Evolutionary conservation across 2,113 vertebrate genomes (phyloP).

Genomic region (Benitochromis conjunctus): DNA sequence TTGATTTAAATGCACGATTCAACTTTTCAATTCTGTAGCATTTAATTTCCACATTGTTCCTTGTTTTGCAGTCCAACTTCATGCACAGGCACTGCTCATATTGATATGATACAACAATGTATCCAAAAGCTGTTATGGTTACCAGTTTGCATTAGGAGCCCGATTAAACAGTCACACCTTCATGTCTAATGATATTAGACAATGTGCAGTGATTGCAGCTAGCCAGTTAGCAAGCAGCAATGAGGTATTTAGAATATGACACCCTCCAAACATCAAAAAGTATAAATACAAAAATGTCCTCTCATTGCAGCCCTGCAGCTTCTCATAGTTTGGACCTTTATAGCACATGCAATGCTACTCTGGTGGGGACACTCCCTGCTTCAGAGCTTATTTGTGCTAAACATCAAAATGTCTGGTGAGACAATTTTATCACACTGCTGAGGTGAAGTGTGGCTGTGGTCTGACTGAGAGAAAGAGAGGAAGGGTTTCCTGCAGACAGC

Average conservation of each 20-base stretch:
- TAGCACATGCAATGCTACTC: neutral
- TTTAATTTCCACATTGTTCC: neutral
- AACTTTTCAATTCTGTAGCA: neutral
- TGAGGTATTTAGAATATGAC: neutral
- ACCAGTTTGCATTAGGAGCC: neutral
- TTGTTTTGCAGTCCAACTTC: neutral
- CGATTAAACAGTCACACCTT: neutral
- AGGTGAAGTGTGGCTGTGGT: neutral
- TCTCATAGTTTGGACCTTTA: neutral
- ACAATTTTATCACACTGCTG: neutral
- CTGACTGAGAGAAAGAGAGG: neutral
- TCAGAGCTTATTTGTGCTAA: neutral
- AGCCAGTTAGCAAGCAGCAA: neutral
- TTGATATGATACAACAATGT: neutral
- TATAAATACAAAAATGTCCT: neutral
- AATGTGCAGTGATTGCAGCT: neutral
- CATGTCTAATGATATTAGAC: neutral
- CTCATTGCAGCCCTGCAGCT: neutral
- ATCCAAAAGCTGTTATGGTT: neutral
- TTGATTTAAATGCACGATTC: neutral
- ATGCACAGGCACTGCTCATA: neutral
- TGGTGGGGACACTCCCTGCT: neutral
- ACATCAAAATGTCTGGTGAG: neutral
- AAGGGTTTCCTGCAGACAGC: neutral
- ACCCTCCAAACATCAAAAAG: neutral